phyloP scores from a whole-genome alignment of 2,797 vertebrate species.

The Mionectes olivaceus region DNA sequence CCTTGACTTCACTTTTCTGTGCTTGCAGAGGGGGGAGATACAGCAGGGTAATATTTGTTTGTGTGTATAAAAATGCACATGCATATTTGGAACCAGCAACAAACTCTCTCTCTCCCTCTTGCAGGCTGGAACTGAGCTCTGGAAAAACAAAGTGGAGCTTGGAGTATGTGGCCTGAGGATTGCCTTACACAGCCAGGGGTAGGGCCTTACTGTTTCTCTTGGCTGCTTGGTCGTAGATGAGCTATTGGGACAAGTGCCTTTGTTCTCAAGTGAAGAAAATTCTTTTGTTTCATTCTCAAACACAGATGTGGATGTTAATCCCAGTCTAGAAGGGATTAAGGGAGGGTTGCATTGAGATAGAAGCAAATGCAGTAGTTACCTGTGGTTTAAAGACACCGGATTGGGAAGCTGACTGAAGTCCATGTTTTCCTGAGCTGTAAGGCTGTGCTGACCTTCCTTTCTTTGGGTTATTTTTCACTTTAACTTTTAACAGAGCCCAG shows the following conservation, averaged over 20 bases:
- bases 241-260: background rate
- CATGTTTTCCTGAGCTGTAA: background rate
- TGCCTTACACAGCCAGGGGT: constrained; percentile 32
- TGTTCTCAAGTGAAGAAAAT: background rate
- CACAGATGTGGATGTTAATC: background rate
- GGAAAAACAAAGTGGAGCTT: constrained; percentile 29
- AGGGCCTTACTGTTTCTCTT: constrained; percentile 14
- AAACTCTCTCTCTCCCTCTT: background rate
- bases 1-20: background rate
- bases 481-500: background rate
- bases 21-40: background rate
- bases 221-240: background rate
- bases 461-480: background rate
- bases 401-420: background rate
- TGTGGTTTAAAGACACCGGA: background rate
- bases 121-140: constrained; percentile 35
- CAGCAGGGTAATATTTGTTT: background rate
- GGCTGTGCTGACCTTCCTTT: background rate
- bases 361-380: background rate
- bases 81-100: background rate
- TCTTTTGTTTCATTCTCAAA: background rate
- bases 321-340: background rate
- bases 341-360: background rate
- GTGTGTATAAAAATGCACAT: background rate
- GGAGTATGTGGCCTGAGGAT: constrained; percentile 52